phyloP scores from a whole-genome alignment of 2,888 invertebrate genomes.

The Coelogynopora nodosa region DNA sequence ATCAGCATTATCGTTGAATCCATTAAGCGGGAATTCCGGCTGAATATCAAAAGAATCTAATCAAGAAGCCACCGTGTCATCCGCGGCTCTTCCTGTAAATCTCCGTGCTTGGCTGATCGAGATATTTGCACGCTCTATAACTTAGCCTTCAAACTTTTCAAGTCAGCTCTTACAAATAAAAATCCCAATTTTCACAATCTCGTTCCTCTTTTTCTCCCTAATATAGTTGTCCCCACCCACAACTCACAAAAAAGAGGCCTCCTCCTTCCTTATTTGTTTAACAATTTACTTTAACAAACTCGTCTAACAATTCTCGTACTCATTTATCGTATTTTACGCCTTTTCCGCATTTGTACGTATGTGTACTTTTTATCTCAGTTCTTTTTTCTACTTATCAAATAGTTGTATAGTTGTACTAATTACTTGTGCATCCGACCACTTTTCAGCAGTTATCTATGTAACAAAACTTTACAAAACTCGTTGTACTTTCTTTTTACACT shows the following conservation, averaged over 20 bases:
- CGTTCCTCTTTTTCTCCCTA: background rate
- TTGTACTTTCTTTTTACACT: too few relatives aligned
- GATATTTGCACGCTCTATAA: background rate
- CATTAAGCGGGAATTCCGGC: background rate
- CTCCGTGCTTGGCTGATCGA: background rate
- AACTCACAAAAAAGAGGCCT: background rate
- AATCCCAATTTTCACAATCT: background rate
- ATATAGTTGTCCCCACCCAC: background rate
- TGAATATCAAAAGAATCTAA: background rate
- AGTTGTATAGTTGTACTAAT: too few relatives aligned
- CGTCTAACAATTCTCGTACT: too few relatives aligned
- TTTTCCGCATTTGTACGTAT: too few relatives aligned
- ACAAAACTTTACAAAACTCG: too few relatives aligned
- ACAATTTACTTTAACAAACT: background rate
- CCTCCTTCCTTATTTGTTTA: background rate
- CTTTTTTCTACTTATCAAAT: too few relatives aligned
- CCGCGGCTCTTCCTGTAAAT: background rate
- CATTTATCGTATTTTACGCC: too few relatives aligned
- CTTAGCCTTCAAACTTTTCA: background rate
- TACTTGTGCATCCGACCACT: too few relatives aligned
- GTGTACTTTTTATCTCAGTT: too few relatives aligned
- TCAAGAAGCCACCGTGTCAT: background rate
- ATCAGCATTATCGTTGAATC: background rate
- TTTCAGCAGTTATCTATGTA: too few relatives aligned
- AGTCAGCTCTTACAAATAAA: background rate